Evolutionary conservation across 2,113 vertebrate species (phyloP), one percentile per base, ranked within the genome.

Genomic region (Actinemys pallida): DNA sequence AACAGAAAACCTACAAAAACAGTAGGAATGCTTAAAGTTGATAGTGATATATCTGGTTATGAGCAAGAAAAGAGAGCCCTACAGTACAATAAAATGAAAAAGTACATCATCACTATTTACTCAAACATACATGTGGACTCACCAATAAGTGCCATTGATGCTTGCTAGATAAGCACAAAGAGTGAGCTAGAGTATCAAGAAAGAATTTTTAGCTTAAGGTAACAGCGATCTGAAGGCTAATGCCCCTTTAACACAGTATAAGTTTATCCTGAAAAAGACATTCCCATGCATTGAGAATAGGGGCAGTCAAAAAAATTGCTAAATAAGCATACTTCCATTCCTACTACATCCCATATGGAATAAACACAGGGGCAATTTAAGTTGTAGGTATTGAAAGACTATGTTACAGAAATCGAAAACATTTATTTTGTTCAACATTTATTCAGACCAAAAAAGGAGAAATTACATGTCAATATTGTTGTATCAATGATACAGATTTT

Each of bases 331-430:
- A 85, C 89, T 92, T 47, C 11, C 13, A 65, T 45, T 90, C 24
- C 0, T 0, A 82, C 8, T 4, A 2, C 4, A 93, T 84, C 5
- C 49, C 6, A 45, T 25, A 39, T 56, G 20, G 17, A 92, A 53
- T 52, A 81, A 87, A 83, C 52, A 69, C 0, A 53, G 27, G 57
- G 27, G 22, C 17, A 62, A 39, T 12, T 50, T 22, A 52, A 4
- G 49, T 0, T 0, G 90, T 1, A 4, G 16, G 5, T 3, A 75
- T 6, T 81, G 45, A 89, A 81, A 79, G 10, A 24, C 24, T 45
- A 6, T 57, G 57, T n/a, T 7, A 54, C 2, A 87, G 19, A 65
- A 90, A 87, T 76, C 6, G 83, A 20, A 2, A 39, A 5, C 27
- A 16, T 45, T 92, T 69, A 29, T 59, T 2, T 76, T 84, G 22